Base-by-base conservation (phyloP, 1,140 invertebrate species). In the Globodera ellingtonae region DNA sequence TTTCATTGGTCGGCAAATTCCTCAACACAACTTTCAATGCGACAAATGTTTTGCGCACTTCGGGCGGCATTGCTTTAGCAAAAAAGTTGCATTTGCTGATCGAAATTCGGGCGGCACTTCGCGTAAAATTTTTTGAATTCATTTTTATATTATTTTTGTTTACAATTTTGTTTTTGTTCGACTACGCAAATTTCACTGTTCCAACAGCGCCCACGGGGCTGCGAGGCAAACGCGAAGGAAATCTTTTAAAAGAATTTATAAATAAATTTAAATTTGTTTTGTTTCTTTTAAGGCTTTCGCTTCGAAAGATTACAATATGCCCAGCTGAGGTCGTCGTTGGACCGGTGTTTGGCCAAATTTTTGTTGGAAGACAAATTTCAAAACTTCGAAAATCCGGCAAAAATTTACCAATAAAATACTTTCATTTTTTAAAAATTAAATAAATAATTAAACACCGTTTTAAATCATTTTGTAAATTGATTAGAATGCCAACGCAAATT, bases 101-200 rank as follows among this genome's bases (percentile, higher is more conserved):
- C 67, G n/a, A 70, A 70, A 70, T 70, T 70, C 9, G 67, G 8
- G 35, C 67, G 67, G 67, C 67, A 70, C 46, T 70, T 35, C 35
- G 46, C 8, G 67, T 70, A 21, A 70, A 0, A 4, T 44, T 44
- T 35, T 62, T 62, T 15, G 18, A 15, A 15, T 59, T 24, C 0
- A 62, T 62, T 62, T 62, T 6, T 7, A 62, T 62, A 24, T 35
- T 35, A 35, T 35, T 35, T 62, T 18, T 18, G 10, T 18, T 18
- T 2, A 62, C 35, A 35, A 35, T 35, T 35, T 8, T 62, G 13
- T 62, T 62, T 62, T 6, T 18, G 56, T 62, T 62, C 56, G 56
- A 62, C 18, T 62, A 62, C 56, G 56, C 56, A 15, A 62, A 62
- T 62, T 62, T 62, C 18, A 62, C 56, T 18, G 13, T 62, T 62